Percentiles rank a stretch among this genome's conserved stretches.
These are phyloP conservation scores for Takifugu flavidus DNA, from an alignment of 2,113 vertebrate species.

Conservation along the genomic window DNA sequence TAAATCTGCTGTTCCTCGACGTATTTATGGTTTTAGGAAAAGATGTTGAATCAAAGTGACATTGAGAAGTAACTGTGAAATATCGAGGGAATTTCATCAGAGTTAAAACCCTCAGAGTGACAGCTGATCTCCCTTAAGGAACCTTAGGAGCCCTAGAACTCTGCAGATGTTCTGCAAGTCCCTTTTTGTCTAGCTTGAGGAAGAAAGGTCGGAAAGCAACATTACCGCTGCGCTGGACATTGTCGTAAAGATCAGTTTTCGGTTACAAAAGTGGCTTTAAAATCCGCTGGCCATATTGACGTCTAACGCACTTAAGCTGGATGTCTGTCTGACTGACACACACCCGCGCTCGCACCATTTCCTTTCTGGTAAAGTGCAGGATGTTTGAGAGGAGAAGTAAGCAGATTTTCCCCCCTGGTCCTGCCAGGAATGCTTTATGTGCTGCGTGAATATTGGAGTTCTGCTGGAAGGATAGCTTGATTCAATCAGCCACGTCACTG, in stretches of 20 bases:
- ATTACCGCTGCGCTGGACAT: slow-evolving; percentile 24
- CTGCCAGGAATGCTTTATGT: slow-evolving; percentile 68
- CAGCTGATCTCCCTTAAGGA: slow-evolving; percentile 18
- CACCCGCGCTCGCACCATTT: slow-evolving; percentile 29
- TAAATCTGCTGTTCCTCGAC: slow-evolving; percentile 4
- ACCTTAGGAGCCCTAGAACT: background rate
- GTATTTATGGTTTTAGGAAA: slow-evolving; percentile 19
- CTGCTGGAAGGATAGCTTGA: slow-evolving; percentile 54
- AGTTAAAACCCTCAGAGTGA: slow-evolving; percentile 17
- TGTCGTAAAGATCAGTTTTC: slow-evolving; percentile 36
- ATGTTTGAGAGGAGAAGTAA: slow-evolving; percentile 62
- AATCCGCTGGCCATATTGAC: slow-evolving; percentile 60
- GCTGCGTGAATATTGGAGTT: slow-evolving; percentile 62
- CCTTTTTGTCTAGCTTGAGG: background rate
- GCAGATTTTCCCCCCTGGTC: slow-evolving; percentile 52
- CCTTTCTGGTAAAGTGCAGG: slow-evolving; percentile 65
- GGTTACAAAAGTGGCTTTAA: slow-evolving; percentile 49
- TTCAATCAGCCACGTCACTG: slow-evolving; percentile 65
- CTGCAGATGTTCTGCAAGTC: no score
- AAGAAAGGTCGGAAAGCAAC: background rate
- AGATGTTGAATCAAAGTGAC: slow-evolving; percentile 14
- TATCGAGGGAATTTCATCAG: slow-evolving; percentile 6
- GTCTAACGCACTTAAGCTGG: slow-evolving; percentile 62
- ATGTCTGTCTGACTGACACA: slow-evolving; percentile 36
- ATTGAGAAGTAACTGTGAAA: background rate